A percentile compares a stretch with the other conserved stretches of the same genome.
These are phyloP conservation scores for Macroglossus sobrinus DNA, from an alignment of 2,113 vertebrate species.

Conservation along the genomic window DNA sequence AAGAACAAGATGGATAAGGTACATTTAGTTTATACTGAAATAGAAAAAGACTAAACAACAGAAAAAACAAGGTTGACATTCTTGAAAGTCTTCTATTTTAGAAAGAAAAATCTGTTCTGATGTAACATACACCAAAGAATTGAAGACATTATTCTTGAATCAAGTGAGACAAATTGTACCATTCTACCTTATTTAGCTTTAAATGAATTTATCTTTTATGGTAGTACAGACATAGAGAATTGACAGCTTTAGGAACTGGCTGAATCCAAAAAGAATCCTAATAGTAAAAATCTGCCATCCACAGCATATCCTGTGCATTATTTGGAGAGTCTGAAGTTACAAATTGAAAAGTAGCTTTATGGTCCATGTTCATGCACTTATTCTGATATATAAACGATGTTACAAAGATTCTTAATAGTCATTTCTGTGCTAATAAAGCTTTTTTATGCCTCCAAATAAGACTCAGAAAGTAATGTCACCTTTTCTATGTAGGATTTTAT, in stretches of 20 bases:
- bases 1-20: background rate
- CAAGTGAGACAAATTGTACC: slow-evolving; percentile 56
- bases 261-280: background rate
- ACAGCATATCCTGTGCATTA: background rate
- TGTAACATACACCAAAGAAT: slow-evolving; percentile 33
- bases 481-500: background rate
- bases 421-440: background rate
- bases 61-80: slow-evolving; percentile 4
- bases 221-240: background rate
- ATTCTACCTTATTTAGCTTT: slow-evolving; percentile 57
- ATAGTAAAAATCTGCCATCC: background rate
- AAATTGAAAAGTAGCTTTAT: background rate
- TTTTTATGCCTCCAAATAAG: background rate
- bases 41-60: slow-evolving; percentile 47
- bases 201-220: slow-evolving; percentile 59
- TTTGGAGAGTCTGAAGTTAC: background rate
- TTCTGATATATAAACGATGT: background rate
- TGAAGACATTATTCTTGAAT: slow-evolving; percentile 53
- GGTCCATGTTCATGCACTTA: background rate
- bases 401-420: background rate
- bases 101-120: slow-evolving; percentile 52
- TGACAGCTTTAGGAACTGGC: slow-evolving; percentile 5
- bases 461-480: background rate
- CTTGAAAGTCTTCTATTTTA: slow-evolving; percentile 49
- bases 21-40: background rate